Base-by-base conservation (phyloP, 2,888 invertebrate species). In the Eristalinus sepulchralis region DNA sequence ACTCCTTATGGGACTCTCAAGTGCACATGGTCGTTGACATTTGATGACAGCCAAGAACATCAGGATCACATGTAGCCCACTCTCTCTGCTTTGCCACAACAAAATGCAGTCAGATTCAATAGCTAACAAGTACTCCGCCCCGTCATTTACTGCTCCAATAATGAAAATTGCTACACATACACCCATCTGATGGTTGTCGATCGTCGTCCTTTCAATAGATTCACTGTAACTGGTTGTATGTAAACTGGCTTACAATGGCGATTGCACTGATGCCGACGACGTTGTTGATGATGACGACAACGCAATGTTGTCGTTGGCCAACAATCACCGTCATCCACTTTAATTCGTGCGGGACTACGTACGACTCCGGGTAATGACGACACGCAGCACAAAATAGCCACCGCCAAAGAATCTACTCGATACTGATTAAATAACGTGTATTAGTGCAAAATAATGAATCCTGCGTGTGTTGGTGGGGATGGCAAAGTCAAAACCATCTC, bases 101-200 rank as follows among this genome's bases (percentile, higher is more conserved):
- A 76, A 66, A 71, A 71, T 72, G 64, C 72, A 83, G 77, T 83
- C 82, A 77, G 72, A 77, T 77, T 72, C 82, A 83, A 83, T 77
- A 77, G 77, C 47, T 63, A 70, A 77, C 77, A 77, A 77, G 77
- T 67, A 64, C 70, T 70, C 57, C 75, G 72, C 77, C 72, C 77
- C 77, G 77, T 83, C 77, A 77, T 72, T 83, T 77, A 72, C 71
- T 77, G 78, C 71, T 77, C 71, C 77, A 77, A 77, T 83, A 77
- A 83, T 83, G 71, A 83, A 77, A 83, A 72, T 77, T 77, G 77
- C 82, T 77, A 72, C 77, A 76, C 47, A 47, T 47, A 17, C n/a
- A 36, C 36, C 36, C 11, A 82, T 71, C 76, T 71, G 70, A 76
- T 76, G 57, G 67, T 79, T 64, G 70, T 71, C 71, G 66, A 70